Base-by-base conservation (phyloP, 2,888 invertebrate genomes). In the Agriopis marginaria region DNA sequence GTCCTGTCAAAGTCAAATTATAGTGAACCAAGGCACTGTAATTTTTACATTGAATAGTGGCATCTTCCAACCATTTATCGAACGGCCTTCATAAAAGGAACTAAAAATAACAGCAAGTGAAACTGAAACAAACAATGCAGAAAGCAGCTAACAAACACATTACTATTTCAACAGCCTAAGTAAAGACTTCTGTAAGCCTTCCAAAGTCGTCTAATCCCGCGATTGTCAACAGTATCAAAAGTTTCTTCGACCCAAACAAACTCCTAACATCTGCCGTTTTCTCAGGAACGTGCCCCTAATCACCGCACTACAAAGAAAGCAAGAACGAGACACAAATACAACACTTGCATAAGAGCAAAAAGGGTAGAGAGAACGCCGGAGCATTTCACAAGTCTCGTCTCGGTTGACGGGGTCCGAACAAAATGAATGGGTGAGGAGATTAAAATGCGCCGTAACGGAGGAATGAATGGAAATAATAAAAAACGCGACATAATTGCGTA, bases 221-320 rank as follows among this genome's bases (percentile, higher is more conserved):
- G 73, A 84, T 84, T 80, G 83, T 85, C 79, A 79, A 82, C 79
- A 81, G 84, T 86, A 86, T 86, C 86, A 83, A 85, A 89, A 88
- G 87, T 89, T 87, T 81, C 82, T 82, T 77, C 82, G 86, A 82
- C 80, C 82, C 87, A 86, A 89, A 87, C 87, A 90, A 89, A 86
- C 85, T 86, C 82, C 80, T 82, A 90, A 92, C 93, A 93, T 93
- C 93, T 93, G 93, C 89, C 88, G 87, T 85, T 89, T 93, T 93
- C 93, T 90, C 92, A 93, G 91, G 92, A 91, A 86, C 91, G 91
- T 91, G 92, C 89, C 89, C 90, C 91, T 92, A 92, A 91, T 92
- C 92, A 90, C 88, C 86, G 81, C 84, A 59, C 50, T 82, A 91
- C 88, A 91, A 91, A 90, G 86, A 89, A 89, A 83, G 78, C 66